Evolutionary conservation across 2,797 vertebrate genomes (phyloP).

Genomic region (Atherinosoma microstoma): DNA sequence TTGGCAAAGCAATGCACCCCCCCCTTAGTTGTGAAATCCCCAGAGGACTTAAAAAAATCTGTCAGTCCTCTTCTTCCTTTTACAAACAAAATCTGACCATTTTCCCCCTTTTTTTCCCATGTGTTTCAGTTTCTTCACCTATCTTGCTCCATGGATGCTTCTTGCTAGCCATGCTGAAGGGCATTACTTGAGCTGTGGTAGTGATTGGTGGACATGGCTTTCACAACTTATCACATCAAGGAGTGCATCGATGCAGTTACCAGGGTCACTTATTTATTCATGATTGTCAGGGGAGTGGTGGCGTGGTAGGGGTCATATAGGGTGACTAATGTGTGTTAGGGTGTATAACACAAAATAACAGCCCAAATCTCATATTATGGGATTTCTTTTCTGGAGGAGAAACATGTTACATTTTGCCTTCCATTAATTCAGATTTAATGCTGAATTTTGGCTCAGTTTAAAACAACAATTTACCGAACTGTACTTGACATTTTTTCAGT

Average conservation of each 20-base stretch:
- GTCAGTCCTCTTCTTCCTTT: conserved; percentile 22
- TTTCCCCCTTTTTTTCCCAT: neutral
- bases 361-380: neutral
- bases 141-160: neutral
- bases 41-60: conserved; percentile 35
- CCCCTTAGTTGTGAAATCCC: conserved; percentile 50
- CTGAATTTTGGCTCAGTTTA: neutral
- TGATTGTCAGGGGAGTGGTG: conserved; percentile 20
- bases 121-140: neutral
- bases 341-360: neutral
- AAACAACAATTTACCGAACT: neutral
- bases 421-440: neutral
- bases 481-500: conserved; percentile 3
- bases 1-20: conserved; percentile 17
- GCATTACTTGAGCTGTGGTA: conserved; percentile 3
- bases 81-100: neutral
- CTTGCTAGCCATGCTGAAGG: conserved; percentile 1
- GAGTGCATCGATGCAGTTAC: conserved; percentile 15
- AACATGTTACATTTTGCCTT: neutral
- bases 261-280: conserved; percentile 38
- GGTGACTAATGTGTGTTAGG: neutral
- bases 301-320: neutral
- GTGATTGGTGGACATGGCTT: conserved; percentile 14
- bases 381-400: neutral
- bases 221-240: conserved; percentile 37